These are phyloP conservation scores for Clarias magur DNA, from an alignment of 2,113 vertebrate genomes.

Conservation along the genomic window DNA sequence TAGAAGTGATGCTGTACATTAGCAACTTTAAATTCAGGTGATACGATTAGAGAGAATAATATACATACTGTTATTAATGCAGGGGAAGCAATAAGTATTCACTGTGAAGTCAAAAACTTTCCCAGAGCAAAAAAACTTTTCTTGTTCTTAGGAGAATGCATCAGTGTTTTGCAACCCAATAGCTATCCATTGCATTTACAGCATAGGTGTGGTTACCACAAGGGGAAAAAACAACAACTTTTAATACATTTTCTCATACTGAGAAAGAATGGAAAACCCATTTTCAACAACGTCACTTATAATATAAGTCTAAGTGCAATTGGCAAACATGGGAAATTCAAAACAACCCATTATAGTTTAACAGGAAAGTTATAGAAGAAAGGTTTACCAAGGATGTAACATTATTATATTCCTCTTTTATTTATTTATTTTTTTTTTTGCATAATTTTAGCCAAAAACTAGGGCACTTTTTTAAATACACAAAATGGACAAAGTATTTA, in stretches of 20 bases:
- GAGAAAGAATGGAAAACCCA: slow-evolving; percentile 9
- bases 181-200: background rate
- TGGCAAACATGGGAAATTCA: background rate
- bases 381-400: background rate
- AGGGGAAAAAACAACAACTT: background rate
- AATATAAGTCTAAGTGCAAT: slow-evolving; percentile 4
- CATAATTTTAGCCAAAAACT: background rate
- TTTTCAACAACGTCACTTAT: background rate
- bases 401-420: background rate
- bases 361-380: background rate
- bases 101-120: background rate
- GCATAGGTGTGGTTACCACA: background rate
- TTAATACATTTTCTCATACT: background rate
- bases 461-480: background rate
- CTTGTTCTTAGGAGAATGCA: background rate
- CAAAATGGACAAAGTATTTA: no score
- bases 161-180: background rate
- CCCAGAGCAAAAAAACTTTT: background rate
- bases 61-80: background rate
- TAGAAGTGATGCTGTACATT: background rate
- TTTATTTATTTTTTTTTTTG: background rate
- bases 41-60: background rate
- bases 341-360: background rate
- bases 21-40: background rate
- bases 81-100: background rate